Evolutionary conservation across 1,140 invertebrate genomes (phyloP), one percentile per base, ranked within the genome.

Genomic region (Drosophila auraria): DNA sequence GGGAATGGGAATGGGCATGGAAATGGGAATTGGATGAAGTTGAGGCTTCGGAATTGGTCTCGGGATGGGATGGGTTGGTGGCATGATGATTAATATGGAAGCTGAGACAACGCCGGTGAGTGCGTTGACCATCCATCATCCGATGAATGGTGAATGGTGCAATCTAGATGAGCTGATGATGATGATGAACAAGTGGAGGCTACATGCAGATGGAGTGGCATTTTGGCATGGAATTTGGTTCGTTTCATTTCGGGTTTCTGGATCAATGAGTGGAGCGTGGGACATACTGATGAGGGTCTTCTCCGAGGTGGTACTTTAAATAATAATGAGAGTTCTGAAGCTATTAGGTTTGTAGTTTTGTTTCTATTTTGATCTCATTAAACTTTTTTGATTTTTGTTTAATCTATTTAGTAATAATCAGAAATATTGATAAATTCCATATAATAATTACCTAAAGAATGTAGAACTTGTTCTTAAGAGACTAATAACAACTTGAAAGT

Each of bases 51-150:
- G 40, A 33, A 56, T 56, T 42, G 56, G 56, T 4, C 33, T 58
- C 38, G 36, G 56, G 57, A 59, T 58, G 27, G 27, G 53, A 56
- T 57, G 36, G 57, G 38, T 27, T 45, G 33, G 33, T 25, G 56
- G 36, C 38, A 38, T 27, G 57, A 38, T 64, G 59, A 68, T 64
- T 68, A 69, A 69, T 54, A 54, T 58, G 44, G 25, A 8, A 38
- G 30, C 25, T 12, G 61, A 25, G 36, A 30, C 15, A 23, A 42
- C 8, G 33, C 14, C 25, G 25, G 56, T 11, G 14, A 70, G 42
- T 56, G 50, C 64, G 69, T 57, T 69, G 50, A 71, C 66, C 70
- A 71, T 72, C 53, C 44, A 72, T 72, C 44, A 73, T 12, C 20
- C 53, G n/a, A 20, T n/a, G 53, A 38, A 20, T 9, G 38, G 56